Evolutionary conservation across 2,888 invertebrate species (phyloP).

Genomic region (Pocota personata): DNA sequence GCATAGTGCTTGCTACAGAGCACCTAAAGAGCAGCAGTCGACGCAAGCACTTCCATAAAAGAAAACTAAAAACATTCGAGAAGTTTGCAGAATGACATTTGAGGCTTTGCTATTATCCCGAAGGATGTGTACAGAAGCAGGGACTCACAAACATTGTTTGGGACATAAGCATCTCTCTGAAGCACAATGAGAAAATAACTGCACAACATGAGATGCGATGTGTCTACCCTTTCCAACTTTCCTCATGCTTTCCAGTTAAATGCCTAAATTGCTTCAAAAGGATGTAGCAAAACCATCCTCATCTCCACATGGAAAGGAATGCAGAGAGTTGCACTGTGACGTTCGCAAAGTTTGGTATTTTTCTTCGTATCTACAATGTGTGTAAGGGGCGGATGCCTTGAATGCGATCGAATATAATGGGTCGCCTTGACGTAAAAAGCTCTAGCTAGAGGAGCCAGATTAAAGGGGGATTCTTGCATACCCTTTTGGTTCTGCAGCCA

Average conservation of each 20-base stretch:
- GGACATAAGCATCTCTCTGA: neutral
- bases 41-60: neutral
- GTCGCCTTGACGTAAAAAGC: constrained; percentile 5
- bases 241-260: constrained; percentile 17
- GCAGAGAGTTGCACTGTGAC: constrained; percentile 16
- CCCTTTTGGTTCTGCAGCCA: neutral
- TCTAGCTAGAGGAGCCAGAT: neutral
- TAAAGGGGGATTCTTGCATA: constrained; percentile 3
- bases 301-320: constrained; percentile 1
- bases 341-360: neutral
- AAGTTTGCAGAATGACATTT: constrained; percentile 37
- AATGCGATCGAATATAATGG: constrained; percentile 13
- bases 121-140: constrained; percentile 14
- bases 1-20: neutral
- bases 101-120: constrained; percentile 27
- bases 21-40: neutral
- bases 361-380: neutral
- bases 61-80: constrained; percentile 20
- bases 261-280: constrained; percentile 39
- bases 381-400: neutral
- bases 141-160: constrained; percentile 1
- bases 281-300: neutral
- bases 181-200: constrained; percentile 1
- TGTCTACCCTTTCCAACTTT: neutral
- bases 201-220: neutral